phyloP scores from a whole-genome alignment of 1,140 invertebrate species.

The Telenomus remus region DNA sequence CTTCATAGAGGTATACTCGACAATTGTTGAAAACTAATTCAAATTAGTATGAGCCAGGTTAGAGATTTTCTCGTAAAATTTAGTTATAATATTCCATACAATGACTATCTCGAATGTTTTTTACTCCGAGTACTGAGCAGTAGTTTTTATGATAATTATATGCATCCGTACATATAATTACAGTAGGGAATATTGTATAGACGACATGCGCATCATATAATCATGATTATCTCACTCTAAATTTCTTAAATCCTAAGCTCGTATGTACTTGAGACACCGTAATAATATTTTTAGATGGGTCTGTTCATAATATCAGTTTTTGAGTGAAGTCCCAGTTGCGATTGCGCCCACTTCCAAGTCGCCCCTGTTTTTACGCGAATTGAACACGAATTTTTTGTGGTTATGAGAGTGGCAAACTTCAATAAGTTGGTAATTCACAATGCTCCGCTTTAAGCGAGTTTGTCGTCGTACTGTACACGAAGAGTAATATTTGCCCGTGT shows the following conservation, averaged over 20 bases:
- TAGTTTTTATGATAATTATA: constrained; percentile 55
- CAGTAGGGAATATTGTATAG: constrained; percentile 43
- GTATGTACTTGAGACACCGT: constrained; percentile 48
- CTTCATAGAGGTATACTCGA: constrained; percentile 11
- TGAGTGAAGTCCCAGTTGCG: constrained; percentile 38
- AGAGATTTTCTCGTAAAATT: constrained; percentile 36
- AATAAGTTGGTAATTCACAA: constrained; percentile 20
- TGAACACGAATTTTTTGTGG: constrained; percentile 38
- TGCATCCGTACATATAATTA: constrained; percentile 55
- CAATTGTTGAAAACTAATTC: constrained; percentile 11
- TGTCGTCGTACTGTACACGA: constrained; percentile 17
- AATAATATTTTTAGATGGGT: constrained; percentile 39
- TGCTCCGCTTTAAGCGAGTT: constrained; percentile 12
- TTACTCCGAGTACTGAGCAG: constrained; percentile 58
- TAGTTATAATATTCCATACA: constrained; percentile 48
- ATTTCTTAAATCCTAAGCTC: constrained; percentile 54
- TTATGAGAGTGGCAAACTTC: constrained; percentile 21
- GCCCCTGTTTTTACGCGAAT: constrained; percentile 46
- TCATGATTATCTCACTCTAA: constrained; percentile 43
- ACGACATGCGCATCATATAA: constrained; percentile 33
- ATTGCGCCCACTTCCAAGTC: constrained; percentile 41
- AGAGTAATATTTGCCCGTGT: constrained; percentile 7
- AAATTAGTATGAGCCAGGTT: constrained; percentile 33
- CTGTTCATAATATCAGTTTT: constrained; percentile 32
- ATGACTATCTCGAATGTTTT: constrained; percentile 46